Percentiles rank a stretch among this genome's conserved stretches.
Evolutionary conservation across 37 sponge, comb jelly and placozoan species (phyloP).

Genomic region (Halichondria panicea): DNA sequence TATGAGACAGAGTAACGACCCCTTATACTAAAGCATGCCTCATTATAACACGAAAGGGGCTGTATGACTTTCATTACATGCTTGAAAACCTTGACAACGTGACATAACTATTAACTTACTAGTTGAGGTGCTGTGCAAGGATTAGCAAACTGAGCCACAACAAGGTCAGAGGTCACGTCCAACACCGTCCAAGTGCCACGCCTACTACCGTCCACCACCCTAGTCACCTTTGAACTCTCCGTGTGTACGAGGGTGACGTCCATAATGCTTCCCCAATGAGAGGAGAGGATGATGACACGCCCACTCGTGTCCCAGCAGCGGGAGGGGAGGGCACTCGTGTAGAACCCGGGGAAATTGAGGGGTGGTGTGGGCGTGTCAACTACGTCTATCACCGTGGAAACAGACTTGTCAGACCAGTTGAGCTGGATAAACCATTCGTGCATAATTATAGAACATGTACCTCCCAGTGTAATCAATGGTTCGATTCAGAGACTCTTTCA

Average conservation of each 20-base stretch:
- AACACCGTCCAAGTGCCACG: conserved; percentile 75
- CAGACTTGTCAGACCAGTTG: conserved; percentile 18
- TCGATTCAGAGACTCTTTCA: no score
- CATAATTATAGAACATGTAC: no score
- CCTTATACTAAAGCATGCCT: no score
- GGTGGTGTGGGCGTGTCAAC: conserved; percentile 26
- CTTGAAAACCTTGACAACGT: no score
- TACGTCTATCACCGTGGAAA: conserved; percentile 37
- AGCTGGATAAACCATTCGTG: conserved; percentile 19
- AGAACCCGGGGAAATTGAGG: conserved; percentile 74
- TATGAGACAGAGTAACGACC: no score
- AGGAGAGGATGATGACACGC: conserved; percentile 23
- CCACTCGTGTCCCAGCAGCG: conserved; percentile 69
- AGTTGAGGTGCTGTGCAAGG: conserved; percentile 52
- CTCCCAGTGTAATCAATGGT: no score
- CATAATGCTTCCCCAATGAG: conserved; percentile 40
- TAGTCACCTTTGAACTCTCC: neutral
- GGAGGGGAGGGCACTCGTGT: conserved; percentile 37
- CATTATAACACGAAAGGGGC: no score
- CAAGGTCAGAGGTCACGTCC: conserved; percentile 61
- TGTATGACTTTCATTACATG: no score
- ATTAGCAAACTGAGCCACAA: conserved; percentile 67
- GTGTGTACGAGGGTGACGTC: conserved; percentile 34
- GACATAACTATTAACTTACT: no score
- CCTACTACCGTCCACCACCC: conserved; percentile 2